A percentile compares a stretch with the other conserved stretches of the same genome.
Evolutionary conservation across 2,113 vertebrate species (phyloP).

Genomic region (Amazona guildingii): DNA sequence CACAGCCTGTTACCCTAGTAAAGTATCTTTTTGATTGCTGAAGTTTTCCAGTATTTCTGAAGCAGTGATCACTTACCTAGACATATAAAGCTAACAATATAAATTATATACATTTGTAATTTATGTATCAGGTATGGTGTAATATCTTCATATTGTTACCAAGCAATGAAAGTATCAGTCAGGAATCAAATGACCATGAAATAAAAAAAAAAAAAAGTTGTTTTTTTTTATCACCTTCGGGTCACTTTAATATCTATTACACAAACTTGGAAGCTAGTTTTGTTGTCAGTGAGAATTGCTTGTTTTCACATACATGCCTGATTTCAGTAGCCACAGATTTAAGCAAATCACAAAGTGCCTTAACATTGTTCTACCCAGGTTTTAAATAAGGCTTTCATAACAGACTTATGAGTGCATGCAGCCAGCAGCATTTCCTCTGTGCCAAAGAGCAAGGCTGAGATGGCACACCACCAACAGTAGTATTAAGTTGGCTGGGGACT

Average conservation of each 20-base stretch:
- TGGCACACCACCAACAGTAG: background rate
- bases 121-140: background rate
- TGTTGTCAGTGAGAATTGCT: background rate
- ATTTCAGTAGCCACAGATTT: background rate
- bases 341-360: background rate
- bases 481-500: background rate
- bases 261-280: background rate
- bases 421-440: background rate
- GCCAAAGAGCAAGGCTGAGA: background rate
- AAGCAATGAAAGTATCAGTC: background rate
- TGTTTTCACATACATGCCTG: background rate
- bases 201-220: fast-evolving
- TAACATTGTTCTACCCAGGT: background rate
- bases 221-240: background rate
- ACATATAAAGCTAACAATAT: background rate
- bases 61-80: background rate
- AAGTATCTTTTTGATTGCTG: background rate
- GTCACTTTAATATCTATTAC: background rate
- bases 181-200: background rate
- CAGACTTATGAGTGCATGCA: fast-evolving
- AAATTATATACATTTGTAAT: background rate
- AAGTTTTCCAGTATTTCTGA: background rate
- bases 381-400: background rate
- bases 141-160: background rate
- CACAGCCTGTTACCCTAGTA: background rate